A percentile compares a stretch with the other conserved stretches of the same genome.
Evolutionary conservation across 2,797 vertebrate species (phyloP).

Genomic region (Myotis findleyi): DNA sequence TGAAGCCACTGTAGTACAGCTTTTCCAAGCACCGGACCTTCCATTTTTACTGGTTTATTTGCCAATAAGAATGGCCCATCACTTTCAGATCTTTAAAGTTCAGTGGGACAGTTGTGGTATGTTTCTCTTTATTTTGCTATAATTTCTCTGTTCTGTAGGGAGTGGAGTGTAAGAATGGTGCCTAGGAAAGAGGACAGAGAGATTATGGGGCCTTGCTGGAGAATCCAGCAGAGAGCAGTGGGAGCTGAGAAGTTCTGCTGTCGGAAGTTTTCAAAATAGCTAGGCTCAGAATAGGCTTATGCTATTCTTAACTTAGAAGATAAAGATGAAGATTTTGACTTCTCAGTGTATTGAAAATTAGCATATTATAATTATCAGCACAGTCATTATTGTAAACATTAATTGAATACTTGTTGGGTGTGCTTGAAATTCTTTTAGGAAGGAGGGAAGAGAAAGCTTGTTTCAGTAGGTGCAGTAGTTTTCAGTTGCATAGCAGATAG

Average conservation of each 20-base stretch:
- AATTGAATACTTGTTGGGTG: neutral
- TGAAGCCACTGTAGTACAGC: neutral
- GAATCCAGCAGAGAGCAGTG: neutral
- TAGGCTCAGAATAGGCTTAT: neutral
- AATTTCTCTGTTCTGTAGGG: slow-evolving; percentile 38
- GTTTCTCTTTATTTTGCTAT: neutral
- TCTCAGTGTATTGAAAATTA: slow-evolving; percentile 23
- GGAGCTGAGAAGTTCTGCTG: neutral
- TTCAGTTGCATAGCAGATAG: neutral
- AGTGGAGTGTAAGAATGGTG: neutral
- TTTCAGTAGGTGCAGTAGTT: neutral
- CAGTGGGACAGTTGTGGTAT: neutral
- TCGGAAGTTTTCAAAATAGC: neutral
- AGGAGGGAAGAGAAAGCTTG: slow-evolving; percentile 18
- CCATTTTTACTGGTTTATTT: neutral
- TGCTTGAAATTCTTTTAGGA: slow-evolving; percentile 55
- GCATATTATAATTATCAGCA: neutral
- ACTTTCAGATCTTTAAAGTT: neutral
- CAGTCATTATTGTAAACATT: slow-evolving; percentile 24
- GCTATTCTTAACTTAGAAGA: neutral
- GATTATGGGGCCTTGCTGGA: neutral
- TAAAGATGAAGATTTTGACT: slow-evolving; percentile 34
- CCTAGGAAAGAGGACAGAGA: neutral
- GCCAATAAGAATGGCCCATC: neutral
- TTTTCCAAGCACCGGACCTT: neutral